These are phyloP conservation scores for Clamator glandarius DNA, from an alignment of 2,797 vertebrate genomes.

Conservation along the genomic window DNA sequence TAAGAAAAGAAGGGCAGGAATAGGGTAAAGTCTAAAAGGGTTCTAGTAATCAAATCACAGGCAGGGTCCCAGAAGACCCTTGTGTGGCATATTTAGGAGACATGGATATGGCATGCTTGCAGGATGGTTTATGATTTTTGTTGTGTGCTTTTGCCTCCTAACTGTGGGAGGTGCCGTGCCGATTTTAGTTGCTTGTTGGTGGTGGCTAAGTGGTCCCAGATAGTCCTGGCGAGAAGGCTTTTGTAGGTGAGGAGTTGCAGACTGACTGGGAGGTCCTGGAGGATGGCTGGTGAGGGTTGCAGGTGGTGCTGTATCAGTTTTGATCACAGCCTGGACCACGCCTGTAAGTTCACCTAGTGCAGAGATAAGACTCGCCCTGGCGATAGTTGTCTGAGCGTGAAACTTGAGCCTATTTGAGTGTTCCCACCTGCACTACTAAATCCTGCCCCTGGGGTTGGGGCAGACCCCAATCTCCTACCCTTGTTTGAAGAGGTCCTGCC, in stretches of 20 bases:
- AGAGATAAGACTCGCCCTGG: not conserved
- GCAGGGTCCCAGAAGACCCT: constrained; percentile 21
- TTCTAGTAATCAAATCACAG: constrained; percentile 48
- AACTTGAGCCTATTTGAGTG: not conserved
- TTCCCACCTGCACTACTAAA: not conserved
- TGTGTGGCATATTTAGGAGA: not conserved
- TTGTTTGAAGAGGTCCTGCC: not conserved
- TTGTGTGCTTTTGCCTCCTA: not conserved
- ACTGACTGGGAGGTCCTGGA: not conserved
- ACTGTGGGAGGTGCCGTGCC: not conserved
- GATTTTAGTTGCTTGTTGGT: not conserved
- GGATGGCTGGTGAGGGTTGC: not conserved
- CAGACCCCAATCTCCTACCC: not conserved
- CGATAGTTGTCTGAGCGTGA: not conserved
- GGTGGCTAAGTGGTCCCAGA: not conserved
- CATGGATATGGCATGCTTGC: not conserved
- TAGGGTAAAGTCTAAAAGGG: constrained; percentile 62
- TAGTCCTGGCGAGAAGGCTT: not conserved
- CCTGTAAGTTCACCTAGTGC: not conserved
- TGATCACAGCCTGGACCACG: rapidly evolving
- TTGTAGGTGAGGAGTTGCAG: not conserved
- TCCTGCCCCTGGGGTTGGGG: not conserved
- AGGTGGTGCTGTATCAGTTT: not conserved
- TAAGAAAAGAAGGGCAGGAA: constrained; percentile 69
- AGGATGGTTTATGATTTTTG: not conserved